Conservation (phyloP, 92 coral and sea anemone species). For the Heteractis magnifica region DNA sequence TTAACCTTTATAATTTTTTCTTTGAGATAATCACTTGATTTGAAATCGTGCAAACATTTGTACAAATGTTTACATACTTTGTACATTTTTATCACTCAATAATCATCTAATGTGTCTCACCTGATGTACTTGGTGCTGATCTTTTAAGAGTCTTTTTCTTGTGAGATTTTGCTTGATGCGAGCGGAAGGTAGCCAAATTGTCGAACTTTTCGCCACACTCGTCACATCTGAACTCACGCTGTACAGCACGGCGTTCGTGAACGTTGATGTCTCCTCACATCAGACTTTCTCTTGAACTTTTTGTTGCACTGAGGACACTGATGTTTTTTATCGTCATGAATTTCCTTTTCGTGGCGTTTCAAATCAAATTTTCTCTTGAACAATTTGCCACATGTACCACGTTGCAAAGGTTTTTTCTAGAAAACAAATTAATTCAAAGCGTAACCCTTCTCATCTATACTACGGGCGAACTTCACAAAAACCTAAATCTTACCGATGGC, state of each 20-base stretch:
- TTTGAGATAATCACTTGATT: no score
- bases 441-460: not conserved
- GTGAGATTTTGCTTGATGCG: conserved; percentile 36
- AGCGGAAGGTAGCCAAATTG: conserved; percentile 31
- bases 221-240: no score
- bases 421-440: no score
- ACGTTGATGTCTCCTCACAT: no score
- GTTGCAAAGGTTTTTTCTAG: not conserved
- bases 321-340: not conserved
- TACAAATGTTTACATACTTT: no score
- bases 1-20: no score
- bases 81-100: no score
- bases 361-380: not conserved
- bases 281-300: not conserved
- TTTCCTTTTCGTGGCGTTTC: not conserved
- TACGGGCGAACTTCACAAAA: no score
- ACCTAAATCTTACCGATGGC: no score
- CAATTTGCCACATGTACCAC: not conserved
- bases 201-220: no score
- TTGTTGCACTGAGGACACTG: not conserved
- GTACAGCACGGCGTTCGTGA: no score
- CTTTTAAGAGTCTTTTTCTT: conserved; percentile 8
- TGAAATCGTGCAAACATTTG: no score
- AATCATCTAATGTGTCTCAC: not conserved
- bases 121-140: not conserved